Conservation (phyloP, 2,113 vertebrate species). For the Sus scrofa region DNA sequence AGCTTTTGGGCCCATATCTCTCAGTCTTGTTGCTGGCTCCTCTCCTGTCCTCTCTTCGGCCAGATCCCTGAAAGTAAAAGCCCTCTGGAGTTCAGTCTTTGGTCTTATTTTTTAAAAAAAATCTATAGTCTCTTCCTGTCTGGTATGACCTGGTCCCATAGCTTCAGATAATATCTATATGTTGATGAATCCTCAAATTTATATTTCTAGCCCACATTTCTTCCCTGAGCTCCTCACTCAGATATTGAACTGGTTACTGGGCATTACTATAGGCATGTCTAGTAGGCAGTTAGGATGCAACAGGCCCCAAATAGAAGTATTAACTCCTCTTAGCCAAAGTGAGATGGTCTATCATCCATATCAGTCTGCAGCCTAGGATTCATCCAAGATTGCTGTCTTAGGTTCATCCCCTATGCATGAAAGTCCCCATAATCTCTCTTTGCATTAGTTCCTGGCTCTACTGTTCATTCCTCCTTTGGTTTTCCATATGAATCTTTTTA, state of each 20-base stretch:
- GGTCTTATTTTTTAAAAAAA: background rate
- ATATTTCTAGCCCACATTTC: background rate
- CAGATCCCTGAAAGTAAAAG: background rate
- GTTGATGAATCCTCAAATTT: background rate
- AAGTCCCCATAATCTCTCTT: background rate
- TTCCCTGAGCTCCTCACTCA: background rate
- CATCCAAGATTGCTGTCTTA: background rate
- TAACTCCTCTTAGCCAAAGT: background rate
- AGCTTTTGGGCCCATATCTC: background rate
- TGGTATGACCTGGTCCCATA: background rate
- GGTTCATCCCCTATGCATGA: background rate
- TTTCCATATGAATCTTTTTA: background rate
- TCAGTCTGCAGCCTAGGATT: too few relatives aligned
- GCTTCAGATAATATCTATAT: background rate
- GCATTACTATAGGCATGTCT: background rate
- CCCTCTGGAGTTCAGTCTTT: background rate
- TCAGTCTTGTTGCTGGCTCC: background rate
- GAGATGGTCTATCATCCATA: background rate
- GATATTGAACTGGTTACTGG: background rate
- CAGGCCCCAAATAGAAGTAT: background rate
- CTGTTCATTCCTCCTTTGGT: background rate
- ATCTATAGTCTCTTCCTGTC: background rate
- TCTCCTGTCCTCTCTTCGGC: background rate
- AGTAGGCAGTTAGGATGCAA: background rate
- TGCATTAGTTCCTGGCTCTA: background rate